These are phyloP conservation scores for Zingel zingel DNA, from an alignment of 2,113 vertebrate species.

Conservation along the genomic window DNA sequence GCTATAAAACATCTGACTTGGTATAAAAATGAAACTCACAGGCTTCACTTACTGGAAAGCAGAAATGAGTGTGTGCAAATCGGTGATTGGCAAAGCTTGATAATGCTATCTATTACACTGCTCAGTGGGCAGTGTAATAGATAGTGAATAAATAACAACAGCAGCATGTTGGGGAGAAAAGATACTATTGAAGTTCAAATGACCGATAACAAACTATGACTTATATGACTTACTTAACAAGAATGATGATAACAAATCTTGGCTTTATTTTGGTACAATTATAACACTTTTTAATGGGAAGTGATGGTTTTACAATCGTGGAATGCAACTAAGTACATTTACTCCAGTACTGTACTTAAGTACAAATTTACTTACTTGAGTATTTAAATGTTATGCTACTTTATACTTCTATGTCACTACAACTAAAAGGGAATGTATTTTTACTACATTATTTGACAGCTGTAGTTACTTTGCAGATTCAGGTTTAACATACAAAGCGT, in stretches of 20 bases:
- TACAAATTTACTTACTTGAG: not conserved
- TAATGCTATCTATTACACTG: slow-evolving; percentile 63
- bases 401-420: not conserved
- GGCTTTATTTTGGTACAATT: not conserved
- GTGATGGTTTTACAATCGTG: not conserved
- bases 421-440: too few relatives aligned
- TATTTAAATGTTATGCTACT: not conserved
- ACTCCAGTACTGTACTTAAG: not conserved
- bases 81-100: slow-evolving; percentile 55
- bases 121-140: slow-evolving; percentile 45
- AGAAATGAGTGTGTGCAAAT: slow-evolving; percentile 50
- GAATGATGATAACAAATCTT: not conserved
- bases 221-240: not conserved
- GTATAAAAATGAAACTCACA: slow-evolving; percentile 30
- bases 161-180: slow-evolving; percentile 9
- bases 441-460: not conserved
- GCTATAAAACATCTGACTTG: slow-evolving; percentile 28
- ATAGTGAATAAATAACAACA: slow-evolving; percentile 21
- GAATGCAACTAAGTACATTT: not conserved
- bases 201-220: not conserved
- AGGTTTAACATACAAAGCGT: not conserved
- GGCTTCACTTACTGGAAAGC: slow-evolving; percentile 46
- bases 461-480: too few relatives aligned
- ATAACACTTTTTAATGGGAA: not conserved
- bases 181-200: not conserved